A percentile compares a stretch with the other conserved stretches of the same genome.
phyloP scores from a whole-genome alignment of 2,888 invertebrate genomes.

The Xanthia icteritia region DNA sequence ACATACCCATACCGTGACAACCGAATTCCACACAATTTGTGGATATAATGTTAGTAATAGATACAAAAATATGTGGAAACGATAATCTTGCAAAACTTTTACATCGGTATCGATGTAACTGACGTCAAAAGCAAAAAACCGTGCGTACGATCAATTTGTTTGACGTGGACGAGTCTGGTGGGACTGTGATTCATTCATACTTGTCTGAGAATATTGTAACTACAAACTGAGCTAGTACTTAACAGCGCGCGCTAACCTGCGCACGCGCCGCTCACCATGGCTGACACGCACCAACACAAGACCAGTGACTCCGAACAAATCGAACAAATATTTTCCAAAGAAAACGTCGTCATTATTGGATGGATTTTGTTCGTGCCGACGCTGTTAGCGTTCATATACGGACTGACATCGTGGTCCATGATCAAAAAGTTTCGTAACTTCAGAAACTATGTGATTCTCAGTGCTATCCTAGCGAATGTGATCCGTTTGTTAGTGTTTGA shows the following conservation, averaged over 20 bases:
- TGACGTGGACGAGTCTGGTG: background rate
- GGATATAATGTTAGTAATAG: background rate
- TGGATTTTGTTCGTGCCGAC: constrained; percentile 35
- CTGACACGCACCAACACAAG: background rate
- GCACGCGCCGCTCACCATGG: constrained; percentile 9
- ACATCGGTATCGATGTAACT: background rate
- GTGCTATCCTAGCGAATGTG: constrained; percentile 26
- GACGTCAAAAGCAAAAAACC: background rate
- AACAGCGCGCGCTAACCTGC: background rate
- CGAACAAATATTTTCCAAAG: constrained; percentile 19
- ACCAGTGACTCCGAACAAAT: constrained; percentile 10
- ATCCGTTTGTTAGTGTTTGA: constrained; percentile 6
- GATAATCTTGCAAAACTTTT: background rate
- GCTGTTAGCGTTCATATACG: constrained; percentile 4
- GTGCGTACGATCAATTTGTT: too few species aligned
- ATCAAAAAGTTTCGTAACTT: constrained; percentile 32
- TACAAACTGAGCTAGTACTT: background rate
- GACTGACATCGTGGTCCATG: constrained; percentile 27
- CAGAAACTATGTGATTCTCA: constrained; percentile 35
- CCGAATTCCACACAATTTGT: too few species aligned
- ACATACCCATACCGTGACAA: too few species aligned
- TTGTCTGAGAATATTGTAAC: background rate
- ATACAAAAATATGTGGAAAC: background rate
- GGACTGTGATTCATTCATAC: background rate
- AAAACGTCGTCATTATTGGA: constrained; percentile 7